phyloP scores from a whole-genome alignment of 2,113 vertebrate species.

The Prunella fulvescens region DNA sequence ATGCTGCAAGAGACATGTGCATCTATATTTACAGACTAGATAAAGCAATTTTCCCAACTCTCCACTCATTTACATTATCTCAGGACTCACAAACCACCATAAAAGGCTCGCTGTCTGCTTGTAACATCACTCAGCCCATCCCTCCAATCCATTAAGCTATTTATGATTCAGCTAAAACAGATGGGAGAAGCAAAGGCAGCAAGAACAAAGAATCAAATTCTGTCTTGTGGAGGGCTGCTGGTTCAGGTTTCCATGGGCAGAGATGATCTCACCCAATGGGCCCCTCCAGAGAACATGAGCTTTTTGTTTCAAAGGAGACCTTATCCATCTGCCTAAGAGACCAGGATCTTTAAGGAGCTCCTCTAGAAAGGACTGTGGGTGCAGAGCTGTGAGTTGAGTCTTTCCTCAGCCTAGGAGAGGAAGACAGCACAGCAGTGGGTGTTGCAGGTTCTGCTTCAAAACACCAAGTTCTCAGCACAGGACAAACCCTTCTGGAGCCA shows the following conservation, averaged over 20 bases:
- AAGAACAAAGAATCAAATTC: slow-evolving; percentile 30
- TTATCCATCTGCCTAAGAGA: not conserved
- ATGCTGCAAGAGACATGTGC: slow-evolving; percentile 73
- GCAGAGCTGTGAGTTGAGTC: not conserved
- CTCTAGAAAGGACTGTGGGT: not conserved
- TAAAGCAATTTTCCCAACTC: not conserved
- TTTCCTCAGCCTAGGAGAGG: not conserved
- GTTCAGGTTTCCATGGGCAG: slow-evolving; percentile 8
- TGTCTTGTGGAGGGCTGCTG: not conserved
- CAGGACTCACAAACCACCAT: not conserved
- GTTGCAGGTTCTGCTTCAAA: not conserved
- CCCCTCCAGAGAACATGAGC: not conserved
- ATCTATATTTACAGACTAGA: not conserved
- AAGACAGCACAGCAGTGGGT: not conserved
- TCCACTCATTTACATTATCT: not conserved
- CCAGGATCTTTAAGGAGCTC: not conserved
- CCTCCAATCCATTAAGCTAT: slow-evolving; percentile 42
- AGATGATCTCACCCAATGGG: not conserved
- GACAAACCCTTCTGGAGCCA: not conserved
- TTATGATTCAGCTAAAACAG: slow-evolving; percentile 57
- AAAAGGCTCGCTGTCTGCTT: not conserved
- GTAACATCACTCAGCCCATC: not conserved
- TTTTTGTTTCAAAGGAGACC: not conserved
- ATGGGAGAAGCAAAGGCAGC: slow-evolving; percentile 29
- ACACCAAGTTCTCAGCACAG: not conserved